phyloP scores from a whole-genome alignment of 2,888 invertebrate genomes.

The Philhelius pedissequus region DNA sequence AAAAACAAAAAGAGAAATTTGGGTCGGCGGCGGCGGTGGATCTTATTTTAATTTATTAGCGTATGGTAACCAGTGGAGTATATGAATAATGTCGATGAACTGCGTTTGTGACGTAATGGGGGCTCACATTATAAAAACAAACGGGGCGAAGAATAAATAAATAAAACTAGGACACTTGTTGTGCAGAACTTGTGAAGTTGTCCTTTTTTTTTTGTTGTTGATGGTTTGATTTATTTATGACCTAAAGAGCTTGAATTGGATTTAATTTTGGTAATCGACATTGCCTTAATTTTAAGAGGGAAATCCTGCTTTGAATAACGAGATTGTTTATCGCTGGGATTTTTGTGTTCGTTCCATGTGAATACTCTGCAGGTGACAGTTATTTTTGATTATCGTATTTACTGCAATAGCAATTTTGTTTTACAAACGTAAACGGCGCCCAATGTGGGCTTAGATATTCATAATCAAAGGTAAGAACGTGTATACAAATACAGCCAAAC shows the following conservation, averaged over 20 bases:
- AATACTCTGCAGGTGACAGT: neutral
- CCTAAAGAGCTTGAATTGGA: slow-evolving; percentile 21
- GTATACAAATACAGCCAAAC: too few species aligned
- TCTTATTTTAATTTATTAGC: slow-evolving; percentile 67
- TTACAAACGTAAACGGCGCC: neutral
- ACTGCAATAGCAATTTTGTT: neutral
- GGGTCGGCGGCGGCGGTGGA: slow-evolving; percentile 58
- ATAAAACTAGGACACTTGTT: slow-evolving; percentile 68
- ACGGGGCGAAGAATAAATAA: slow-evolving; percentile 41
- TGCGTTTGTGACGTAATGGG: slow-evolving; percentile 57
- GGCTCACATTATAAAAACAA: slow-evolving; percentile 22
- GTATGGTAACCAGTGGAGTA: slow-evolving; percentile 18
- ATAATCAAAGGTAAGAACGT: too few species aligned
- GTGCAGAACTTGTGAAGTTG: slow-evolving; percentile 11
- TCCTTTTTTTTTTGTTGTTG: slow-evolving; percentile 33
- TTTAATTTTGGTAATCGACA: neutral
- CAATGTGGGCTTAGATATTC: neutral
- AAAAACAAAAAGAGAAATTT: slow-evolving; percentile 38
- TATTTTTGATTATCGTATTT: too few species aligned
- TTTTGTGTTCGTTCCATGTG: neutral
- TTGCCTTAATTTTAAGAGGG: slow-evolving; percentile 11
- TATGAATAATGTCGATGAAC: slow-evolving; percentile 65
- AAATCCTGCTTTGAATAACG: neutral
- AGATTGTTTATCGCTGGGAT: neutral
- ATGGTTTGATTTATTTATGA: slow-evolving; percentile 20